phyloP scores from a whole-genome alignment of 2,113 vertebrate species.

The Lepisosteus oculatus region DNA sequence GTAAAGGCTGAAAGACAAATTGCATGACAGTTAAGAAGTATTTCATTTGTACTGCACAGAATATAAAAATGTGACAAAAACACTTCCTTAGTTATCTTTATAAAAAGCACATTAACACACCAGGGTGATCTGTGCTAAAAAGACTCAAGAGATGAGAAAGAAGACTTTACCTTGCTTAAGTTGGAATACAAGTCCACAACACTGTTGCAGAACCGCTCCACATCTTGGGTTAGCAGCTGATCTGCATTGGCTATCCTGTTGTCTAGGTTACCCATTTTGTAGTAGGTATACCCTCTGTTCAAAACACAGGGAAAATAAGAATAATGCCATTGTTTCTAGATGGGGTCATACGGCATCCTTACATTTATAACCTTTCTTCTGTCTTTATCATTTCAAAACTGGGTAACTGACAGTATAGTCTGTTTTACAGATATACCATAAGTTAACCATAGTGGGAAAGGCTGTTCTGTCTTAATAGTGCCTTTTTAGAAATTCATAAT shows the following conservation, averaged over 20 bases:
- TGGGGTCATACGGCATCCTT: no score
- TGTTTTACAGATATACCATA: no score
- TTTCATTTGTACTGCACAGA: conserved; percentile 17
- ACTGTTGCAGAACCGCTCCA: conserved; percentile 97
- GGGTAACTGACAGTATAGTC: no score
- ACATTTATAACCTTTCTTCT: no score
- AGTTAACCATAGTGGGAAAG: no score
- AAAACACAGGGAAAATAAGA: background rate
- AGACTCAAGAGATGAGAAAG: background rate
- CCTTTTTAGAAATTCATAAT: no score
- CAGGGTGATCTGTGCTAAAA: background rate
- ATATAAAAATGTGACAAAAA: background rate
- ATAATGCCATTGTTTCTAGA: background rate
- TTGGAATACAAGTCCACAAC: conserved; percentile 97
- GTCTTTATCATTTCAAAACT: no score
- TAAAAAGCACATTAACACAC: background rate
- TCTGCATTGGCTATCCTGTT: conserved; percentile 96
- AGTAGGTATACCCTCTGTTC: conserved; percentile 88
- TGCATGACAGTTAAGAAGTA: conserved; percentile 14
- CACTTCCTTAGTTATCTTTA: no score
- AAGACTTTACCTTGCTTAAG: conserved; percentile 83
- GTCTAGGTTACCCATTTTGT: conserved; percentile 99
- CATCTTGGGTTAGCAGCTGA: conserved; percentile 95
- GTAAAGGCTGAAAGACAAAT: conserved; percentile 73
- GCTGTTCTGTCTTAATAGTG: no score